Base-by-base conservation (phyloP, 1,140 invertebrate genomes). In the Paramacrobiotus metropolitanus region DNA sequence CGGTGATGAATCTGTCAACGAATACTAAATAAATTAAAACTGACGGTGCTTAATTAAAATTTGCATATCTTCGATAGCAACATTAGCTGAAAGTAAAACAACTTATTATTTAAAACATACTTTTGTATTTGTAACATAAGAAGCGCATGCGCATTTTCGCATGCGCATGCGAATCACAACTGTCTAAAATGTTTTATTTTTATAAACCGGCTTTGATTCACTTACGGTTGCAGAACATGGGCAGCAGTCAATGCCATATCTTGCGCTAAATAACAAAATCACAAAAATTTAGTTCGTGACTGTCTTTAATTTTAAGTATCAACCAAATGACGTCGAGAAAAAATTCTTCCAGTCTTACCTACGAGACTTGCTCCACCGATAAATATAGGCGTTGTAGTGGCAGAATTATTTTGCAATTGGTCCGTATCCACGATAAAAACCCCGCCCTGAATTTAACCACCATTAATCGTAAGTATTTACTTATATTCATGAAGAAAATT, bases 181-280 rank as follows among this genome's bases (percentile, higher is more conserved):
- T n/a, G n/a, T n/a, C n/a, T n/a, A n/a, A n/a, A n/a, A n/a, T n/a
- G n/a, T n/a, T n/a, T n/a, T n/a, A n/a, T n/a, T n/a, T n/a, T n/a
- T n/a, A n/a, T n/a, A n/a, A 40, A 40, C n/a, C 9, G n/a, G 34
- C 9, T 40, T 40, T 15, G 9, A 15, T 9, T 40, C 9, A 40
- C 34, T 40, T 40, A 40, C 15, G 48, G 48, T 24, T 55, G 48
- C 4, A 55, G 48, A 9, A 55, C 48, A 24, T 55, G 48, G 9
- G 48, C 48, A 24, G 48, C 48, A 4, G 48, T 55, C 28, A 55
- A 24, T 9, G 48, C 48, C 48, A 55, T 55, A 24, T 55, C 48
- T 4, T 55, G 15, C 24, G 15, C 48, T 55, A 28, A 9, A 20
- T 15, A 55, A 55, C 15, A 40, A 40, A 40, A 40, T 40, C 9